Conservation (phyloP, 2,113 vertebrate genomes). For the Pampusana beccarii region DNA sequence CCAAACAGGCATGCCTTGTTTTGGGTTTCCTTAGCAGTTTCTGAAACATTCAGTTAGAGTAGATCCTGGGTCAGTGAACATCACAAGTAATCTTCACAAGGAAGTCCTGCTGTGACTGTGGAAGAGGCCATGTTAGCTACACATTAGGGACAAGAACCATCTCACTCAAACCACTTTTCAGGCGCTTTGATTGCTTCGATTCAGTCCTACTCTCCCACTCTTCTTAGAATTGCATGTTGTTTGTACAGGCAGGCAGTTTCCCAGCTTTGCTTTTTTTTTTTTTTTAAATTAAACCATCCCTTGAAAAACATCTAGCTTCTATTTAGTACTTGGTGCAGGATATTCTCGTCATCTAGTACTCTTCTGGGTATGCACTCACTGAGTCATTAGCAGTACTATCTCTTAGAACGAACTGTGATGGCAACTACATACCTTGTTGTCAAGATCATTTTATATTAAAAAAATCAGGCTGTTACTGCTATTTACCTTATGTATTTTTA, state of each 20-base stretch:
- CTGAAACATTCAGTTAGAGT: neutral
- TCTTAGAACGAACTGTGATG: neutral
- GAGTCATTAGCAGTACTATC: neutral
- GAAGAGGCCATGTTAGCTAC: neutral
- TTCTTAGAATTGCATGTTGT: neutral
- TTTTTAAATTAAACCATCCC: neutral
- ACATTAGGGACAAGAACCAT: neutral
- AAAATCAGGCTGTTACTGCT: neutral
- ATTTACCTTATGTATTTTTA: neutral
- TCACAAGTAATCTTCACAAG: neutral
- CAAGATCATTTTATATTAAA: neutral
- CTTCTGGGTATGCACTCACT: neutral
- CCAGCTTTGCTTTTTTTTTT: neutral
- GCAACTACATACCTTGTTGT: neutral
- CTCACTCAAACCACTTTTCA: neutral
- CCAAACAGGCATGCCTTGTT: neutral
- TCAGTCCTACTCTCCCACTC: neutral
- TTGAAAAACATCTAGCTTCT: neutral
- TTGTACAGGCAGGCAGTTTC: neutral
- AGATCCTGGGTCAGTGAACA: neutral
- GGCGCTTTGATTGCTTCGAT: neutral
- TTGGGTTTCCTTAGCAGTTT: neutral
- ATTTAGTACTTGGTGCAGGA: neutral
- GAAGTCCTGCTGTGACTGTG: neutral
- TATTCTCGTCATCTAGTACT: neutral